Conservation (phyloP, 37 sponge, comb jelly and placozoan species). For the Ianthella basta region DNA sequence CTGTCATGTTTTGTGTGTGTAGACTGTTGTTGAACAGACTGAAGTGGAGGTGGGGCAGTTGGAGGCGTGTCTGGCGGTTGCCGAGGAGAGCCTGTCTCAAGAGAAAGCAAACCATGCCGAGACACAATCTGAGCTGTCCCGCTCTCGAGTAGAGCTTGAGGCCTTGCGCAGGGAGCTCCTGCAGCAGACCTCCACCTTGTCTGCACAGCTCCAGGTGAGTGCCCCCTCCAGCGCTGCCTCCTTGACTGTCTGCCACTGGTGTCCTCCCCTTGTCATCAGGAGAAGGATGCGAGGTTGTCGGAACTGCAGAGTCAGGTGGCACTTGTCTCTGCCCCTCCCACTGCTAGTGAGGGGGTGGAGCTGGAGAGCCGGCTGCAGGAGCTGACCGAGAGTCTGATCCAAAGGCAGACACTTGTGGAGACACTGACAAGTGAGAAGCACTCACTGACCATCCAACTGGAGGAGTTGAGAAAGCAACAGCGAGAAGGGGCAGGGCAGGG, state of each 20-base stretch:
- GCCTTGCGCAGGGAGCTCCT: not conserved
- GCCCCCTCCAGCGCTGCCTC: no score
- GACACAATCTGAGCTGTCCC: not conserved
- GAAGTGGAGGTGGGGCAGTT: constrained; percentile 16
- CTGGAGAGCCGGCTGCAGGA: constrained; percentile 67
- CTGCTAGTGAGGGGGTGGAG: constrained; percentile 36
- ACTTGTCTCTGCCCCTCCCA: not conserved
- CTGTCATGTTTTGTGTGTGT: not conserved
- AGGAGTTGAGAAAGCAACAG: constrained; percentile 41
- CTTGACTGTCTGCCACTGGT: no score
- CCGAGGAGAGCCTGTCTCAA: not conserved
- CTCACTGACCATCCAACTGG: constrained; percentile 73
- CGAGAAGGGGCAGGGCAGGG: not conserved
- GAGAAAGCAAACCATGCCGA: not conserved
- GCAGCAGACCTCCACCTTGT: constrained; percentile 1
- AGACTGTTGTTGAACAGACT: constrained; percentile 7
- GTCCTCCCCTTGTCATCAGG: not conserved
- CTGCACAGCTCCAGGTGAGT: not conserved
- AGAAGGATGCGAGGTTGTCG: not conserved
- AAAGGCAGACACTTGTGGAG: constrained; percentile 88
- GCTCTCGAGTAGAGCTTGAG: not conserved
- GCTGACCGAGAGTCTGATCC: constrained; percentile 84
- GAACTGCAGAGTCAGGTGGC: constrained; percentile 2
- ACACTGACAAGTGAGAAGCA: constrained; percentile 72
- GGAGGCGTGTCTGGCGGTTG: constrained; percentile 17